Evolutionary conservation across 2,888 invertebrate genomes (phyloP).

Genomic region (Blastobasis lacticolella): DNA sequence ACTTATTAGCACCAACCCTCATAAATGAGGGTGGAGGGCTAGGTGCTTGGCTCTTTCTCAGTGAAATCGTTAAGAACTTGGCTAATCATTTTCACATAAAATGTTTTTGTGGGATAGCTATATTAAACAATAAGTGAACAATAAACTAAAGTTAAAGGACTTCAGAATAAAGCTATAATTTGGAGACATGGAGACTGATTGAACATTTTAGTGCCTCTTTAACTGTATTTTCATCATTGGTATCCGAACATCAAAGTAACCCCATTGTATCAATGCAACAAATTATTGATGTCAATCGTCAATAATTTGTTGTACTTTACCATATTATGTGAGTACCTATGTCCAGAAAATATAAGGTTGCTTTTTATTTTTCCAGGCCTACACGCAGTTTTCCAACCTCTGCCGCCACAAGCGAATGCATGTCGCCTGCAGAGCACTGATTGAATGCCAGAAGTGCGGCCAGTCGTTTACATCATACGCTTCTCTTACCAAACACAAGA

Average conservation of each 20-base stretch:
- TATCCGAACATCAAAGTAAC: neutral
- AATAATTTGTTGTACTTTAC: neutral
- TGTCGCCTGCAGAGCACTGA: constrained; percentile 93
- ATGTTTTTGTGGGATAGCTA: no score
- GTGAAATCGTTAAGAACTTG: no score
- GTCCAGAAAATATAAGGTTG: neutral
- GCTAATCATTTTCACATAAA: no score
- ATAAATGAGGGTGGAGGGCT: no score
- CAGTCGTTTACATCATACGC: constrained; percentile 94
- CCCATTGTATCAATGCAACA: neutral
- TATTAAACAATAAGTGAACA: no score
- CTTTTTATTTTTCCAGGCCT: constrained; percentile 77
- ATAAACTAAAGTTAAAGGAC: no score
- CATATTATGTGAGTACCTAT: neutral
- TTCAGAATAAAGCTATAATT: no score
- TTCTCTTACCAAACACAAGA: constrained; percentile 94
- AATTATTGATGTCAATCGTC: neutral
- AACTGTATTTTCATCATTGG: no score
- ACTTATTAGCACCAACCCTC: no score
- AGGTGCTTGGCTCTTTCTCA: no score
- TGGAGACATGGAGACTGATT: no score
- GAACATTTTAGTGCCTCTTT: no score
- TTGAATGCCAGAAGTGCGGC: constrained; percentile 95
- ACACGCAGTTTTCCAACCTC: constrained; percentile 99
- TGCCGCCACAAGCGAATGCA: constrained; percentile 99